Evolutionary conservation across 1,140 invertebrate genomes (phyloP).

Genomic region (Archegozetes longisetosus): DNA sequence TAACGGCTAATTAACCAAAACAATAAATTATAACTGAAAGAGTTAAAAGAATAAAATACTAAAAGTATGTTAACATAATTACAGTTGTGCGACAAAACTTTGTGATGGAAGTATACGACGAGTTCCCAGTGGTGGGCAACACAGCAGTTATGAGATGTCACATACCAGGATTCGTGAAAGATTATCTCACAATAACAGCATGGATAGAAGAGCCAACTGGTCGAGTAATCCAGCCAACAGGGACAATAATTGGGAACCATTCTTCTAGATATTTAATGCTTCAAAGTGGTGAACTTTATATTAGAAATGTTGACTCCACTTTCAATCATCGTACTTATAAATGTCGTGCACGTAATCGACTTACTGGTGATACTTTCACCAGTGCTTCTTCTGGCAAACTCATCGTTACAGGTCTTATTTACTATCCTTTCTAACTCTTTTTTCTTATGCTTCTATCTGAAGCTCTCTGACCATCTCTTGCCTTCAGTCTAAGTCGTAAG

Average conservation of each 20-base stretch:
- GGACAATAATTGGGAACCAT: not conserved
- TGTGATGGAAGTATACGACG: conserved; percentile 27
- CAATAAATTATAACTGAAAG: too few relatives aligned
- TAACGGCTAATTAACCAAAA: too few relatives aligned
- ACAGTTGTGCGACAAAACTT: conserved; percentile 19
- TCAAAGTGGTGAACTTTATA: conserved; percentile 40
- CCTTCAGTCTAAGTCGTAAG: too few relatives aligned
- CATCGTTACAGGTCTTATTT: conserved; percentile 21
- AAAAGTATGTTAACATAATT: too few relatives aligned
- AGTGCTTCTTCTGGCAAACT: conserved; percentile 20
- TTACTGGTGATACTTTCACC: conserved; percentile 19
- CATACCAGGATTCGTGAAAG: conserved; percentile 61
- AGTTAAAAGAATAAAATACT: too few relatives aligned
- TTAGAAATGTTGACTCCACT: conserved; percentile 19
- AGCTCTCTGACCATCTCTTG: too few relatives aligned
- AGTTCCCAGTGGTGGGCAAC: conserved; percentile 26
- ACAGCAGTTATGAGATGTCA: conserved; percentile 30
- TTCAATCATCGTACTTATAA: conserved; percentile 18
- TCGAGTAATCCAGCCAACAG: not conserved
- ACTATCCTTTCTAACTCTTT: conserved; percentile 18
- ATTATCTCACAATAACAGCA: conserved; percentile 61
- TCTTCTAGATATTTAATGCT: conserved; percentile 52
- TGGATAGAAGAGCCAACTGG: conserved; percentile 34
- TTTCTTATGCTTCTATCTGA: too few relatives aligned
- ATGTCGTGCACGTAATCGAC: conserved; percentile 20